Base-by-base conservation (phyloP, 2,888 invertebrate genomes). In the Elmis aenea region DNA sequence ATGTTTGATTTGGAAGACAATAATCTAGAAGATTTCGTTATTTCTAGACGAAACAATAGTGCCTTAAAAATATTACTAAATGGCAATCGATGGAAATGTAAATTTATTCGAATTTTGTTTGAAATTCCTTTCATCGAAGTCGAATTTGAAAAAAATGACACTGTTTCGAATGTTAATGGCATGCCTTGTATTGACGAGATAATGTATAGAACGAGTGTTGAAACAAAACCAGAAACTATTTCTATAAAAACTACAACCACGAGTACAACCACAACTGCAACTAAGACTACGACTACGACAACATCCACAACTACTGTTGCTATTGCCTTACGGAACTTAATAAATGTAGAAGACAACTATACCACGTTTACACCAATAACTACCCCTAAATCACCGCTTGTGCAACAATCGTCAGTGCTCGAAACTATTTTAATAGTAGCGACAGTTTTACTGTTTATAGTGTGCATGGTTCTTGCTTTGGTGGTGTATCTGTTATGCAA, bases 51-150 rank as follows among this genome's bases (percentile, higher is more conserved):
- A 5, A 22, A 8, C 9, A 27, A 20, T 23, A 5, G 24, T 16
- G 26, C 22, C 3, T 13, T 39, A 6, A 8, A 2, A 21, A 12
- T 28, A 5, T 18, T 26, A n/a, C 30, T 42, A 11, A 27, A 42
- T 16, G 23, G 24, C 2, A 42, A 42, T 21, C 10, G 22, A 6
- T 42, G 37, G 41, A 11, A 13, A 10, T 42, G 37, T 15, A 12
- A 30, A 4, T 42, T 37, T 30, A 27, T 37, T 13, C 18, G 13
- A 16, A 15, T 10, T 6, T 10, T 27, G 13, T 8, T 14, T n/a
- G 18, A 35, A 8, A n/a, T 16, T 15, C 20, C 21, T 2, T 10
- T 6, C 6, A 30, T 30, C 6, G 13, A 27, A 27, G 9, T 40
- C 5, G 14, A 6, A 4, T 9, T 12, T 11, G 10, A 11, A 5